phyloP scores from a whole-genome alignment of 2,113 vertebrate species.

The Larimichthys polyactis region DNA sequence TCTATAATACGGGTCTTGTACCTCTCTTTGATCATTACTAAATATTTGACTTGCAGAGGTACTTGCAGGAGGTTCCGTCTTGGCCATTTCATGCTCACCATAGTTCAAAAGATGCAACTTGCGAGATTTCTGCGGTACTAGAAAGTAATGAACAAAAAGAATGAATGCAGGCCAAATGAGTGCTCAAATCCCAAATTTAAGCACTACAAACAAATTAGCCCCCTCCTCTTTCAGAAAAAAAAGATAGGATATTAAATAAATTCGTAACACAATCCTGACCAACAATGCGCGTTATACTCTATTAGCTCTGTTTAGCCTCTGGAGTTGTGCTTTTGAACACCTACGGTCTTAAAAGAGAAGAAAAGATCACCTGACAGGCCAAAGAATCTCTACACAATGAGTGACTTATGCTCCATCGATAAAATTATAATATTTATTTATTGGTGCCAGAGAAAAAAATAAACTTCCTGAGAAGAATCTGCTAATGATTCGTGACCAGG shows the following conservation, averaged over 20 bases:
- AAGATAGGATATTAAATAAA: background rate
- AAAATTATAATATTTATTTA: slow-evolving; percentile 26
- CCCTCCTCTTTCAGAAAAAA: background rate
- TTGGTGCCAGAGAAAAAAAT: slow-evolving; percentile 2
- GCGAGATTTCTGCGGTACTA: background rate
- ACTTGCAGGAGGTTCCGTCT: background rate
- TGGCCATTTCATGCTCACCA: background rate
- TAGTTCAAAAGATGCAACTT: background rate
- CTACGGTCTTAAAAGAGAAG: slow-evolving; percentile 9
- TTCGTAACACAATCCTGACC: background rate
- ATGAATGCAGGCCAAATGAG: background rate
- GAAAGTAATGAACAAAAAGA: background rate
- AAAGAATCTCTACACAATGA: slow-evolving; percentile 43
- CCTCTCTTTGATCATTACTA: background rate
- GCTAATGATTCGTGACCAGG: background rate
- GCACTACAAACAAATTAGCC: background rate
- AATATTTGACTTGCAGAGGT: slow-evolving; percentile 1
- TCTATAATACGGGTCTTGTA: background rate
- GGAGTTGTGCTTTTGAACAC: slow-evolving; percentile 4
- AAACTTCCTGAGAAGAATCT: slow-evolving; percentile 21
- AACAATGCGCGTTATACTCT: background rate
- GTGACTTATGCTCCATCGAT: background rate
- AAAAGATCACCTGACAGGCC: slow-evolving; percentile 14
- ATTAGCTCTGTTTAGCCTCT: background rate
- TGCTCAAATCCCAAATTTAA: background rate